Evolutionary conservation across 1,140 invertebrate genomes (phyloP).

Genomic region (Linepithema humile): DNA sequence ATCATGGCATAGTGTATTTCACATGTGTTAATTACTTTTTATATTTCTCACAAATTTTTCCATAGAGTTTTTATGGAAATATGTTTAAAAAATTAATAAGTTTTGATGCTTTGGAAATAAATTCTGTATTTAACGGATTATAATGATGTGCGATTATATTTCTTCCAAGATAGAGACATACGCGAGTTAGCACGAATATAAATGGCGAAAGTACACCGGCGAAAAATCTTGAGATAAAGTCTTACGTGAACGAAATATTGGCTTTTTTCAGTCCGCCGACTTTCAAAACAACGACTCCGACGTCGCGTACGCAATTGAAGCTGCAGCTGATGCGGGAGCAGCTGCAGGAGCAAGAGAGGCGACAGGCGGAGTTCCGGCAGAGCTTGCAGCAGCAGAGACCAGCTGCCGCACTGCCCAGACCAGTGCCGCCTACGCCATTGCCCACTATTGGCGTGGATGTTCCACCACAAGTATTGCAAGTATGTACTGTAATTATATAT

Average conservation of each 20-base stretch:
- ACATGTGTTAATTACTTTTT: too few relatives aligned
- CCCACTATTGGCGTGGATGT: constrained; percentile 89
- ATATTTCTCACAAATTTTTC: neutral
- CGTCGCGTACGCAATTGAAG: constrained; percentile 93
- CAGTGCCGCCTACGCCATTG: constrained; percentile 85
- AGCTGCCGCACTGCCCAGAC: constrained; percentile 83
- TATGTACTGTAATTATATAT: constrained; percentile 75
- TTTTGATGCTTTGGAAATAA: too few relatives aligned
- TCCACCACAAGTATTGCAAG: constrained; percentile 92
- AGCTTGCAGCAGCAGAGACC: constrained; percentile 86
- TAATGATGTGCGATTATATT: neutral
- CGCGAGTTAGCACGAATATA: constrained; percentile 6
- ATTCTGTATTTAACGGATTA: neutral
- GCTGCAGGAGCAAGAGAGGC: constrained; percentile 89
- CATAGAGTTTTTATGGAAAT: neutral
- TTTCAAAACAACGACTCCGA: constrained; percentile 91
- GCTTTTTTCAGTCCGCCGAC: constrained; percentile 90
- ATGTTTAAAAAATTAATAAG: neutral
- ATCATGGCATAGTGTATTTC: too few relatives aligned
- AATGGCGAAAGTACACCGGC: neutral
- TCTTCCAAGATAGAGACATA: neutral
- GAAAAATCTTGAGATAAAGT: constrained; percentile 4
- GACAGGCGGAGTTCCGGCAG: constrained; percentile 84
- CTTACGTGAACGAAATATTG: constrained; percentile 43
- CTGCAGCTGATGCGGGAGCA: constrained; percentile 94